Percentiles rank a stretch among this genome's conserved stretches.
phyloP scores from a whole-genome alignment of 2,888 invertebrate species.

The Alitta virens region DNA sequence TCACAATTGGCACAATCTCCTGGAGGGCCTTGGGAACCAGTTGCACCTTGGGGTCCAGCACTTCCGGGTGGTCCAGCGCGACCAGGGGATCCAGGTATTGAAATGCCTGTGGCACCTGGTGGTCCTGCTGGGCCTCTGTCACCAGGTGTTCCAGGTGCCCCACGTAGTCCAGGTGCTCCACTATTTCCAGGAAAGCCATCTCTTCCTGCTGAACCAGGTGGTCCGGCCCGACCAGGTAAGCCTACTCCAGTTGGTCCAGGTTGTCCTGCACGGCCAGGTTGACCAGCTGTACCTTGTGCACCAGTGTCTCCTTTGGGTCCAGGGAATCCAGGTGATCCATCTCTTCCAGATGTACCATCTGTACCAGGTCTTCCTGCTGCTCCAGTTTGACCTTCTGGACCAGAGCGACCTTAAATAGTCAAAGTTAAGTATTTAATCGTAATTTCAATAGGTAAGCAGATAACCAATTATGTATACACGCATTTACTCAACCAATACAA shows the following conservation, averaged over 20 bases:
- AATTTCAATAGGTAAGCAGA: no score
- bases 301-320: background rate
- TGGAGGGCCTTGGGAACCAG: background rate
- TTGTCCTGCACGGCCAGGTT: background rate
- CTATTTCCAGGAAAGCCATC: background rate
- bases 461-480: no score
- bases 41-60: background rate
- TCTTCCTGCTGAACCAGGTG: background rate
- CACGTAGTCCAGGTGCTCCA: background rate
- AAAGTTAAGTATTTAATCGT: no score
- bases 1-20: background rate
- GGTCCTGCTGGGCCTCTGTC: background rate
- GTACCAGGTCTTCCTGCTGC: background rate
- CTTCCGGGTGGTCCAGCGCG: background rate
- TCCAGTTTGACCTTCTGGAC: background rate
- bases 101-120: background rate
- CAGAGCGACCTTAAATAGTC: background rate
- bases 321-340: constrained; percentile 3
- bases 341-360: background rate
- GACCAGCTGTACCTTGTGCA: background rate
- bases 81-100: background rate
- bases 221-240: background rate
- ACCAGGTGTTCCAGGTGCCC: background rate
- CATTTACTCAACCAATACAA: no score
- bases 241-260: constrained; percentile 1